Percentiles rank a stretch among this genome's conserved stretches.
These are phyloP conservation scores for Drosophila sp. DNA, from an alignment of 1,140 invertebrate genomes.

Conservation along the genomic window DNA sequence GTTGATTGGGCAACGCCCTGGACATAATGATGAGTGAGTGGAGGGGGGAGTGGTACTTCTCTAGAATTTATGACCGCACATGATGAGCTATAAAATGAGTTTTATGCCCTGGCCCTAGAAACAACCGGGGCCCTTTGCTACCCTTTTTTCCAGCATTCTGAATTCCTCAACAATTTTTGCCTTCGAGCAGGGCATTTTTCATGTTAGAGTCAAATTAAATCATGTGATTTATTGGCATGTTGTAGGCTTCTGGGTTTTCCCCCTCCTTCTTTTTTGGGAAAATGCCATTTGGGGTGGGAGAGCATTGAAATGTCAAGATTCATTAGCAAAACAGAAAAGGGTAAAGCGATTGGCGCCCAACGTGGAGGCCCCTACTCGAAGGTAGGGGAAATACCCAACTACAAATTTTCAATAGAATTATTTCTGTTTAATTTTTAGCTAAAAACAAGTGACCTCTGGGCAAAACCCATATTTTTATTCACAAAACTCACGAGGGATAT, in stretches of 20 bases:
- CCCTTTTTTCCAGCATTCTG: slow-evolving; percentile 46
- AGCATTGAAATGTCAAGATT: slow-evolving; percentile 79
- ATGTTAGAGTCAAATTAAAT: slow-evolving; percentile 70
- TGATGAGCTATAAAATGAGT: slow-evolving; percentile 77
- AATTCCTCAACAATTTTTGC: slow-evolving; percentile 69
- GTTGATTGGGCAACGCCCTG: slow-evolving; percentile 79
- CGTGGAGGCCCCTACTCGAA: background rate
- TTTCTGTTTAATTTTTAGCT: background rate
- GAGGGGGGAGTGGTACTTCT: slow-evolving; percentile 28
- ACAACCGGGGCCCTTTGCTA: slow-evolving; percentile 16
- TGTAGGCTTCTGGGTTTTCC: slow-evolving; percentile 48
- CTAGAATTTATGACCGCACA: slow-evolving; percentile 74
- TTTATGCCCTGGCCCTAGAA: slow-evolving; percentile 60
- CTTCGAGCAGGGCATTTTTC: slow-evolving; percentile 49
- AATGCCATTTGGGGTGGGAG: slow-evolving; percentile 36
- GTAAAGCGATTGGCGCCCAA: no score
- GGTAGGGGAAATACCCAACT: slow-evolving; percentile 33
- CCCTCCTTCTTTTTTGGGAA: slow-evolving; percentile 20
- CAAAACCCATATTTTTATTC: slow-evolving; percentile 39
- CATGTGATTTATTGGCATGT: slow-evolving; percentile 71
- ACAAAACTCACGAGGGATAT: slow-evolving; percentile 30
- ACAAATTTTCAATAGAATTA: background rate
- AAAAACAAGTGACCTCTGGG: slow-evolving; percentile 56
- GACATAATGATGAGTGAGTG: slow-evolving; percentile 38
- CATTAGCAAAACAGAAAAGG: slow-evolving; percentile 43